A percentile compares a stretch with the other conserved stretches of the same genome.
Conservation (phyloP, 2,113 vertebrate species). For the Miniopterus natalensis region DNA sequence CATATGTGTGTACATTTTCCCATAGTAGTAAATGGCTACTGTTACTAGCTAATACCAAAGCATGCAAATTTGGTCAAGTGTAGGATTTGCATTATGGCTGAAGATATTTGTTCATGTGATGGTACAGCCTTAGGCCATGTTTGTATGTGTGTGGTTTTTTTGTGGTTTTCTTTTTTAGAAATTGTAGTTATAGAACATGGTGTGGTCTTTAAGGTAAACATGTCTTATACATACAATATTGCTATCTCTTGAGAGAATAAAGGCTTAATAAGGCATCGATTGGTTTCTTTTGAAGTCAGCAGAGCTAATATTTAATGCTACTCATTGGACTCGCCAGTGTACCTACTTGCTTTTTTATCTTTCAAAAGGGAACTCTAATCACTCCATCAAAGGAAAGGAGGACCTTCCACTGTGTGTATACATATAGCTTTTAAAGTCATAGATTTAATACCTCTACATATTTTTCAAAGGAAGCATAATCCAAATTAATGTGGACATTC, state of each 20-base stretch:
- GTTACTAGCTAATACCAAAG: not conserved
- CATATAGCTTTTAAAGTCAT: not conserved
- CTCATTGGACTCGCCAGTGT: not conserved
- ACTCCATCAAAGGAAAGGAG: not conserved
- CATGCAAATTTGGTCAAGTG: constrained; percentile 10
- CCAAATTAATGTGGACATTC: not conserved
- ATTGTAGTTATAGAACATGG: constrained; percentile 15
- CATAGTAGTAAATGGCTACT: constrained; percentile 28
- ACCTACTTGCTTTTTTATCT: not conserved
- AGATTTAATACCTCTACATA: not conserved
- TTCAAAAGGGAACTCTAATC: not conserved
- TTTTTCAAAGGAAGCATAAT: constrained; percentile 16
- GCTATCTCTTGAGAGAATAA: not conserved
- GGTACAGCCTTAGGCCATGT: not conserved
- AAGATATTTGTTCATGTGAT: not conserved
- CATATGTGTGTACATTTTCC: not conserved
- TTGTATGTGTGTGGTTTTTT: not conserved
- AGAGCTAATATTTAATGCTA: constrained; percentile 36
- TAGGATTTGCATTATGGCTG: constrained; percentile 21
- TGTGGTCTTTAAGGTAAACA: constrained; percentile 36
- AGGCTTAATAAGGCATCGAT: not conserved
- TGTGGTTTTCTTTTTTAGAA: not conserved
- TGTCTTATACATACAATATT: not conserved
- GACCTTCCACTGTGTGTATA: not conserved
- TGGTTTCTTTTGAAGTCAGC: constrained; percentile 48